These are phyloP conservation scores for Leptinotarsa juncta DNA, from an alignment of 2,888 invertebrate genomes.

Conservation along the genomic window DNA sequence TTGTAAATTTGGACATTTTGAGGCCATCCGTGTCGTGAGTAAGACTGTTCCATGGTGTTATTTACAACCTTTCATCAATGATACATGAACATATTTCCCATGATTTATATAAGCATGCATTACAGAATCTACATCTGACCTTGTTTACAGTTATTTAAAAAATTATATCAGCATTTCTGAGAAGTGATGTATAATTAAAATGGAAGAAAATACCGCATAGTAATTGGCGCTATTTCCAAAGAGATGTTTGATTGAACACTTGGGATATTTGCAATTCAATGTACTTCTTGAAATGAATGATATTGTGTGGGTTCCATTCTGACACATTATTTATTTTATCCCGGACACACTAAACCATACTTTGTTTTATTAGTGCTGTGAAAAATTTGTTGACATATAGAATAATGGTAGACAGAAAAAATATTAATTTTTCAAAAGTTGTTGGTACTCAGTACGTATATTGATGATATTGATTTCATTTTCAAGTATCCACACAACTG, in stretches of 20 bases:
- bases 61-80: constrained; percentile 39
- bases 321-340: background rate
- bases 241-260: constrained; percentile 29
- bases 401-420: no score
- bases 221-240: constrained; percentile 30
- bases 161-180: constrained; percentile 43
- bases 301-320: constrained; percentile 16
- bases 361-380: no score
- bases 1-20: constrained; percentile 39
- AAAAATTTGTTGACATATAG: no score
- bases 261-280: constrained; percentile 26
- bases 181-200: constrained; percentile 40
- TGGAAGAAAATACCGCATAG: constrained; percentile 34
- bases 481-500: no score
- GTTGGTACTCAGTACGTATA: no score
- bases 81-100: constrained; percentile 37
- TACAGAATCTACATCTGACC: constrained; percentile 38
- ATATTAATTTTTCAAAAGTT: no score
- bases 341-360: background rate
- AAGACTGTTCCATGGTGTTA: constrained; percentile 30
- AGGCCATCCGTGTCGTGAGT: constrained; percentile 35
- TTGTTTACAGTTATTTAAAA: constrained; percentile 44
- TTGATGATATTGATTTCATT: no score
- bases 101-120: constrained; percentile 34
- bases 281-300: constrained; percentile 26